Evolutionary conservation across 2,888 invertebrate species (phyloP), one percentile per base, ranked within the genome.

Genomic region (Apoderus coryli): DNA sequence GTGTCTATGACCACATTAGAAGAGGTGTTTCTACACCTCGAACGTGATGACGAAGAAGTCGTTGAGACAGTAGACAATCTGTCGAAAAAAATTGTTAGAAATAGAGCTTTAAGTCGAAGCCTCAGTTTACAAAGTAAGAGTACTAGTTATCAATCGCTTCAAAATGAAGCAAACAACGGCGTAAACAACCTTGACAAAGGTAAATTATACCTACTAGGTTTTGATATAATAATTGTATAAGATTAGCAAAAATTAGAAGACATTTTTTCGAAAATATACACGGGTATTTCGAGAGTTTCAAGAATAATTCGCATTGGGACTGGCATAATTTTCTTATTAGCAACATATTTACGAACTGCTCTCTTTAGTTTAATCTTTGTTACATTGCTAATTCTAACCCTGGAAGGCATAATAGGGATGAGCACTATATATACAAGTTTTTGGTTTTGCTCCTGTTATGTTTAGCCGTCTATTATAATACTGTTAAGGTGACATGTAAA

Each of bases 1-100:
- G 80, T 86, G 2, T 84, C 85, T 7, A 85, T 86, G 85, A 85
- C 85, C 5, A 84, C 85, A 1, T 53, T 88, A 15, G 86, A 86
- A 49, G 86, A 88, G 53, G 79, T 81, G 7, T 86, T 86, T 52
- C 56, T 86, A 2, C 82, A 82, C 46, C 54, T 86, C 37, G 85
- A 84, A 54, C 72, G 75, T 45, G 75, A 73, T 14, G 75, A 74
- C 15, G 76, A 77, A 43, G 78, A 76, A 42, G 69, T 66, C 10
- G 73, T 72, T 32, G 63, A 65, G 0, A 62, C 63, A 6, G 74
- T 76, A 41, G 77, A 78, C 41, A 76, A 78, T 39, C 61, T 78
- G 4, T 76, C 76, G 1, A 76, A 77, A 44, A 78, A 77, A 54
- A 65, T 79, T 55, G 77, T 78, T 26, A 57, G 76, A 31, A 77